phyloP scores from a whole-genome alignment of 2,113 vertebrate genomes.

The Scalopus aquaticus region DNA sequence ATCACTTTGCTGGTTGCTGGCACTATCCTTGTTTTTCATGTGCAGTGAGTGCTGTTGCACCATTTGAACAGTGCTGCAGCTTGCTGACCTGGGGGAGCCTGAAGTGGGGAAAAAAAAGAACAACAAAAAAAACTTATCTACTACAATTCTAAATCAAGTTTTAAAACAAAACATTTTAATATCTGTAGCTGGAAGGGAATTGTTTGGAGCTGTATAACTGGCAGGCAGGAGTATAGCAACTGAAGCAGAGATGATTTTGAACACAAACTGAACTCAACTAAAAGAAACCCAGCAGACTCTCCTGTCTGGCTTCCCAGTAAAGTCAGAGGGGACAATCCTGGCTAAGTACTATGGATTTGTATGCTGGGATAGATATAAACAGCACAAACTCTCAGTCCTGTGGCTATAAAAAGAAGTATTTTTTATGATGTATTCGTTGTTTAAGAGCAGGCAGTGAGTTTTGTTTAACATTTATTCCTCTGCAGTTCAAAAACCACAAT shows the following conservation, averaged over 20 bases:
- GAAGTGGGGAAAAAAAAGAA: not conserved
- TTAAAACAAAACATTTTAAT: constrained; percentile 70
- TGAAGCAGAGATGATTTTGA: constrained; percentile 43
- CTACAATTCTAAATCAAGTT: constrained; percentile 59
- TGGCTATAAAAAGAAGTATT: constrained; percentile 65
- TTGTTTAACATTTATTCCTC: constrained; percentile 67
- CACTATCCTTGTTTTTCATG: constrained; percentile 36
- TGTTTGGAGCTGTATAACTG: constrained; percentile 65
- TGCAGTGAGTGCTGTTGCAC: not conserved
- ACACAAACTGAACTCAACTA: constrained; percentile 27
- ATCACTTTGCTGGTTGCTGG: constrained; percentile 12
- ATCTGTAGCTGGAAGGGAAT: constrained; percentile 70
- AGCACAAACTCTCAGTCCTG: constrained; percentile 54
- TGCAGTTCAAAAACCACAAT: constrained; percentile 52
- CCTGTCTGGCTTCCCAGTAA: constrained; percentile 20
- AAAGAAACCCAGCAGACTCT: constrained; percentile 40
- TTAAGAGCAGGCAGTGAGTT: constrained; percentile 65
- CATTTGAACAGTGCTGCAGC: not conserved
- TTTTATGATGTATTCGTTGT: constrained; percentile 65
- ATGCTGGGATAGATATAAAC: constrained; percentile 45
- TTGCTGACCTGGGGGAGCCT: constrained; percentile 56
- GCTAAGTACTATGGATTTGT: constrained; percentile 45
- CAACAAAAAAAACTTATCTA: not conserved
- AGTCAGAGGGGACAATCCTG: constrained; percentile 64
- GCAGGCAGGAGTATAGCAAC: not conserved